Base-by-base conservation (phyloP, 1,140 invertebrate genomes). In the Heterodera carotae region DNA sequence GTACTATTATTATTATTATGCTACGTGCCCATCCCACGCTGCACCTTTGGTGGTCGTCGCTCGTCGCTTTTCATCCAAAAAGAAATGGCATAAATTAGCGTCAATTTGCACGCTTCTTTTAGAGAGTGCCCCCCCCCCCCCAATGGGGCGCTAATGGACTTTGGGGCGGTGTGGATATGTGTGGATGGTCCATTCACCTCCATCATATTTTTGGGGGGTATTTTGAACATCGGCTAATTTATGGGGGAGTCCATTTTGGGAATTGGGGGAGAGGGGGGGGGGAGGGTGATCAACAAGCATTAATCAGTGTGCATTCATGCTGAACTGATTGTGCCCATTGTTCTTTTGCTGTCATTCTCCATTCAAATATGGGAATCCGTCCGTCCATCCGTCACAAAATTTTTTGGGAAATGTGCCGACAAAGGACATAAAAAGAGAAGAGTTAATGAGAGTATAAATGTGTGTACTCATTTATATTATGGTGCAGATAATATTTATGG, bases 61-160 rank as follows among this genome's bases (percentile, higher is more conserved):
- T 39, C 39, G 12, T 43, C 15, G 12, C 15, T 56, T 22, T 22
- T 22, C 48, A 56, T 56, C 48, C 15, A 56, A 18, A 15, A 56
- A 22, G 22, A 56, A 56, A 56, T 56, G 48, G 48, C 48, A 56
- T 56, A 56, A 56, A 56, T 56, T 56, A 56, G 48, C 48, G 48
- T 56, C 48, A 56, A 56, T 56, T 56, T 22, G 48, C 48, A 18
- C 48, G 39, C 39, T 8, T 12, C 39, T 43, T 43, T 43, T 12
- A 43, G 12, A 43, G 39, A 43, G 39, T 56, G 48, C 15, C 0
- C 15, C 1, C 15, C 7, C 39, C 39, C 39, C 36, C 39, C 39
- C 7, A 43, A 43, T 43, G n/a, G n/a, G 39, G 39, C 39, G 39
- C 39, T 39, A 39, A 39, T 39, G 39, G 39, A 39, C 39, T 39